These are phyloP conservation scores for Parelbella ahira DNA, from an alignment of 2,888 invertebrate genomes.

Conservation along the genomic window DNA sequence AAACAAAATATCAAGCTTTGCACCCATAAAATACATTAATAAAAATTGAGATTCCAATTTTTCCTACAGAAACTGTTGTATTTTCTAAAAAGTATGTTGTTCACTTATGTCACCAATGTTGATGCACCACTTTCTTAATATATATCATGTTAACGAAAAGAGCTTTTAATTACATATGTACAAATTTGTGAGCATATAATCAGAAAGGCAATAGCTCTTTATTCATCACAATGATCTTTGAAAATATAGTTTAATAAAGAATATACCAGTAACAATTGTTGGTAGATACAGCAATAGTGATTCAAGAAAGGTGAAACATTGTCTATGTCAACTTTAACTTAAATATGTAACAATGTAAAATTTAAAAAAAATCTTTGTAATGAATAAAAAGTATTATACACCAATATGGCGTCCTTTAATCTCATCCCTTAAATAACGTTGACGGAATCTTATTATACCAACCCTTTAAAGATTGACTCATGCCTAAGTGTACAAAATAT, in stretches of 20 bases:
- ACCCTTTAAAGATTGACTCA: conserved; percentile 63
- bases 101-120: conserved; percentile 30
- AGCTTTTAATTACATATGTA: conserved; percentile 74
- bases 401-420: conserved; percentile 75
- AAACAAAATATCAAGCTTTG: conserved; percentile 4
- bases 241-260: conserved; percentile 18
- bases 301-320: conserved; percentile 1
- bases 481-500: conserved; percentile 71
- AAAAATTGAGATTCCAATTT: conserved; percentile 17
- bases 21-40: conserved; percentile 10
- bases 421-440: conserved; percentile 50
- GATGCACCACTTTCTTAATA: conserved; percentile 29
- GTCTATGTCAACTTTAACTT: not conserved
- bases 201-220: conserved; percentile 55
- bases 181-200: conserved; percentile 64
- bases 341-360: conserved; percentile 2
- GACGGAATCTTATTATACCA: conserved; percentile 69
- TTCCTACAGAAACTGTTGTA: conserved; percentile 12
- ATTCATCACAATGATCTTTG: conserved; percentile 53
- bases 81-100: conserved; percentile 3
- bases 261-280: no score
- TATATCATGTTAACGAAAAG: conserved; percentile 48
- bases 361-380: conserved; percentile 41
- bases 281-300: no score
- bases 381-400: conserved; percentile 59